Evolutionary conservation across 2,888 invertebrate species (phyloP).

Genomic region (Tupiocoris notatus): DNA sequence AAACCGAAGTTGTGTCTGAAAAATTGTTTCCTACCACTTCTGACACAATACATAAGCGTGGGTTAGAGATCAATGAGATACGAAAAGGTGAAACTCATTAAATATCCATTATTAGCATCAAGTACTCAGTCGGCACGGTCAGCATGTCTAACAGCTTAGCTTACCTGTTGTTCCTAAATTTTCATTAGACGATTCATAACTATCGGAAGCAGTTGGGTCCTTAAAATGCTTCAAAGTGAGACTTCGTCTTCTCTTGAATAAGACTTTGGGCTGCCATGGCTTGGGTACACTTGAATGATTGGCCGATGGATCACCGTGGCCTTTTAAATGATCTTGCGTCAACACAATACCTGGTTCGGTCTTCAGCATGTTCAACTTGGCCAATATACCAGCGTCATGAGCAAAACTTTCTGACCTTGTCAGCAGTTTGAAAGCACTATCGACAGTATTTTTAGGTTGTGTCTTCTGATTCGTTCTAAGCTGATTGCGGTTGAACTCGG

Average conservation of each 20-base stretch:
- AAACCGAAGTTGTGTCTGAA: too few relatives aligned
- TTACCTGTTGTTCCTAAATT: conserved; percentile 49
- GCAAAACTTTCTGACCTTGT: conserved; percentile 69
- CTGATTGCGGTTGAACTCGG: conserved; percentile 47
- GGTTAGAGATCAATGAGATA: too few relatives aligned
- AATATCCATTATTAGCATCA: too few relatives aligned
- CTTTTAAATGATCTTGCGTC: not conserved
- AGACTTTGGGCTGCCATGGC: conserved; percentile 45
- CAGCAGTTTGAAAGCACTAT: conserved; percentile 50
- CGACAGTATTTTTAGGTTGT: conserved; percentile 48
- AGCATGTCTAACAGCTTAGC: too few relatives aligned
- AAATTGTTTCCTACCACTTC: too few relatives aligned
- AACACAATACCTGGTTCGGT: conserved; percentile 34
- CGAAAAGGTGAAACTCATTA: too few relatives aligned
- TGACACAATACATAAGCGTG: too few relatives aligned
- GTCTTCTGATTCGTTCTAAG: conserved; percentile 49
- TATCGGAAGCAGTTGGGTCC: conserved; percentile 46
- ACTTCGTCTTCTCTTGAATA: conserved; percentile 49
- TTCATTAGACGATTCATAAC: conserved; percentile 50
- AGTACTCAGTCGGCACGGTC: too few relatives aligned
- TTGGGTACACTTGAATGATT: not conserved
- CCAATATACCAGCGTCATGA: conserved; percentile 74
- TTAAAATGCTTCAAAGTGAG: conserved; percentile 47
- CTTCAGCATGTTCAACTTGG: conserved; percentile 58
- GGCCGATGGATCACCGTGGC: not conserved